phyloP scores from a whole-genome alignment of 2,888 invertebrate genomes.

The Trichogramma dendrolimi region DNA sequence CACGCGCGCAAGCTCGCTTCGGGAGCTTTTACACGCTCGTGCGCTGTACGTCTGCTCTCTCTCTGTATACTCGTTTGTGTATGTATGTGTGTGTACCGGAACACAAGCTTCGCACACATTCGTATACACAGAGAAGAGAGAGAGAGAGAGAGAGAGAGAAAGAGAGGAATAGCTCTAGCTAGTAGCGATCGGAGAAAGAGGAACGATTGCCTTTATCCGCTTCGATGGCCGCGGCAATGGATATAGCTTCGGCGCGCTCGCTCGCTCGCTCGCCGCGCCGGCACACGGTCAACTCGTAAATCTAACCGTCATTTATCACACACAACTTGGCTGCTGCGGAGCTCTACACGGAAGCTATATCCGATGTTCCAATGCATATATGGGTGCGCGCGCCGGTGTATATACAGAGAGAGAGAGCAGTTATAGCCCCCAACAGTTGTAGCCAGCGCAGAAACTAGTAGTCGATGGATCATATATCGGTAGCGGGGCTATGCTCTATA shows the following conservation, averaged over 20 bases:
- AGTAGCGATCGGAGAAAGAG: too few species aligned
- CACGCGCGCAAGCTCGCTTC: too few species aligned
- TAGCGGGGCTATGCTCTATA: conserved; percentile 5
- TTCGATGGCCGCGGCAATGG: too few species aligned
- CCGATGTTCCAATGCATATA: not conserved
- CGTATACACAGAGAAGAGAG: not conserved
- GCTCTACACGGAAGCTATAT: too few species aligned
- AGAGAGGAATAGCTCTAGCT: too few species aligned
- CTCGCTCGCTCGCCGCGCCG: not conserved
- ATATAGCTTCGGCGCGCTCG: not conserved
- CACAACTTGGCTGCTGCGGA: conserved; percentile 7
- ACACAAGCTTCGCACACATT: too few species aligned
- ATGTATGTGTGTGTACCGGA: not conserved
- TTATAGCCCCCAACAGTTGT: too few species aligned
- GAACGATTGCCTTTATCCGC: too few species aligned
- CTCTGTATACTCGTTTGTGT: not conserved
- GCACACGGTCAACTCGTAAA: conserved; percentile 23
- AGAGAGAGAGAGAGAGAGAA: not conserved
- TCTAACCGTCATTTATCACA: conserved; percentile 28
- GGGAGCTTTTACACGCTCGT: too few species aligned
- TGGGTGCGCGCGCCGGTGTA: not conserved
- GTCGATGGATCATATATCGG: conserved; percentile 18
- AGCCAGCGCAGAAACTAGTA: not conserved
- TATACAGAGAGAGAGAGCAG: too few species aligned
- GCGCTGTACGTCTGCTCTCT: conserved; percentile 25